Evolutionary conservation across 2,888 invertebrate species (phyloP).

Genomic region (Mayetiola destructor): DNA sequence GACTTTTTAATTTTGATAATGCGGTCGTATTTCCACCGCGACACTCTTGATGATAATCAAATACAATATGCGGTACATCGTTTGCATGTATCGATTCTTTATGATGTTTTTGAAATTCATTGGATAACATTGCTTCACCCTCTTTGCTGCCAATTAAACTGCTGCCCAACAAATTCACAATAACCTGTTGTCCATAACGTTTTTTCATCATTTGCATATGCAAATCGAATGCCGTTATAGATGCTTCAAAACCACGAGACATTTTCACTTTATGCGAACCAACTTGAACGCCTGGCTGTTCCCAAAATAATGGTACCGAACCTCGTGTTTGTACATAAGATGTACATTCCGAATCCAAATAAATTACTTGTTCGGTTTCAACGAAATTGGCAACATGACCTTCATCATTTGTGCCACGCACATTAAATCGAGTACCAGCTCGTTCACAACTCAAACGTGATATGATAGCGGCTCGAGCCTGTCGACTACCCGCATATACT

Average conservation of each 20-base stretch:
- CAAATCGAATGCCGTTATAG: conserved; percentile 82
- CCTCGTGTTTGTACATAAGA: conserved; percentile 89
- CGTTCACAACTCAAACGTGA: conserved; percentile 94
- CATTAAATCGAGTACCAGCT: conserved; percentile 96
- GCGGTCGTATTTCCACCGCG: conserved; percentile 68
- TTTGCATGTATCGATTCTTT: conserved; percentile 57
- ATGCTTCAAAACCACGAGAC: conserved; percentile 89
- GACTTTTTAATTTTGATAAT: conserved; percentile 60
- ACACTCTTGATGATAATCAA: conserved; percentile 94
- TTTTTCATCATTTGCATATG: conserved; percentile 75
- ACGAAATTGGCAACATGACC: conserved; percentile 99
- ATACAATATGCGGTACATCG: conserved; percentile 78
- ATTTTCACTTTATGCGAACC: conserved; percentile 97
- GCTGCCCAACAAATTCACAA: conserved; percentile 84
- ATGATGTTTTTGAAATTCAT: conserved; percentile 79
- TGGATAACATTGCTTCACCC: conserved; percentile 89
- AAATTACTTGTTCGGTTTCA: conserved; percentile 96
- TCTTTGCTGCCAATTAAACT: conserved; percentile 88
- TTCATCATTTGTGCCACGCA: conserved; percentile 96
- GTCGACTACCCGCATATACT: conserved; percentile 91
- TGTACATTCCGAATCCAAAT: conserved; percentile 75
- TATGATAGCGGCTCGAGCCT: conserved; percentile 87
- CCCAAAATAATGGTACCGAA: conserved; percentile 97
- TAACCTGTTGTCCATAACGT: conserved; percentile 79
- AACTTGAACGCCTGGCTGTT: conserved; percentile 95